phyloP scores from a whole-genome alignment of 2,797 vertebrate genomes.

The Rallus crepitans region DNA sequence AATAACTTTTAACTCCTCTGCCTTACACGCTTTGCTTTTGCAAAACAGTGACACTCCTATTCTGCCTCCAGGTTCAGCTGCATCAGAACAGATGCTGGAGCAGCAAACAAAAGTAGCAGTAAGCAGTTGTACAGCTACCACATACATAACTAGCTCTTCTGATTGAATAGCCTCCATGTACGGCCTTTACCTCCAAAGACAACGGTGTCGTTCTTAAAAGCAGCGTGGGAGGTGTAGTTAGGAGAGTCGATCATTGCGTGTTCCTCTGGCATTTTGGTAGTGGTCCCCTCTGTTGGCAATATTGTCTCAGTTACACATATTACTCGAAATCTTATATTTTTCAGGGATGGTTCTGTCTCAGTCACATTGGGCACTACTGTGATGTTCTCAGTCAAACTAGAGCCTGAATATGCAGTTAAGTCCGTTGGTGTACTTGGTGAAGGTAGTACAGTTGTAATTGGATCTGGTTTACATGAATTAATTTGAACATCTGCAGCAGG shows the following conservation, averaged over 20 bases:
- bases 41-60: neutral
- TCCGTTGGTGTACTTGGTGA: neutral
- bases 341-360: neutral
- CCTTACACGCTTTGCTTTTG: neutral
- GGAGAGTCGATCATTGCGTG: neutral
- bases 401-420: neutral
- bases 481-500: conserved; percentile 68
- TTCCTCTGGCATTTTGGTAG: neutral
- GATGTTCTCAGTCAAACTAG: neutral
- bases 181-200: conserved; percentile 81
- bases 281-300: conserved; percentile 44
- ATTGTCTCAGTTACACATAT: conserved; percentile 73
- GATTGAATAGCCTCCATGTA: neutral
- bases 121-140: neutral
- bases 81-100: neutral
- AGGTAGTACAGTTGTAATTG: neutral
- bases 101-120: neutral
- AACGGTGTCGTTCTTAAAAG: conserved; percentile 65
- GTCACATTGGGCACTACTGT: neutral
- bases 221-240: neutral
- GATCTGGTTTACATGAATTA: conserved; percentile 79
- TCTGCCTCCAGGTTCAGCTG: neutral
- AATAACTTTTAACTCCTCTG: neutral
- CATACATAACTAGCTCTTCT: neutral
- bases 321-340: neutral